phyloP scores from a whole-genome alignment of 2,797 vertebrate species.

The Chaetodon trifasciatus region DNA sequence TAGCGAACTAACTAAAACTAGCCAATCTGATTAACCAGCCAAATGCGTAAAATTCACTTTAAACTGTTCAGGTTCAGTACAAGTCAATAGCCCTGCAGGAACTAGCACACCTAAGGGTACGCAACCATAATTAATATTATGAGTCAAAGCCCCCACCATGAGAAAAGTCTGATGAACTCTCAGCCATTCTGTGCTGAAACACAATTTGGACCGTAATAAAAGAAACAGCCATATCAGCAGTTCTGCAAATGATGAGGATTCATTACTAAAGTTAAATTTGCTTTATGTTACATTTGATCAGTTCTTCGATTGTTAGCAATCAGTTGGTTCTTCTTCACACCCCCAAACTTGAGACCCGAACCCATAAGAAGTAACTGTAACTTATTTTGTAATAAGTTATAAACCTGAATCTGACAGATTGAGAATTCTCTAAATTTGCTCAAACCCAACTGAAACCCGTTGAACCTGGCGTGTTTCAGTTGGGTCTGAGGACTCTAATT shows the following conservation, averaged over 20 bases:
- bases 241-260: not conserved
- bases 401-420: not conserved
- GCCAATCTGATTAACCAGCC: not conserved
- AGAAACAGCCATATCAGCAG: not conserved
- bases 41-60: not conserved
- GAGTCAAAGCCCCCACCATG: too few species aligned
- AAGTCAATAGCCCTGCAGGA: too few species aligned
- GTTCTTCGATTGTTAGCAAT: not conserved
- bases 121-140: too few species aligned
- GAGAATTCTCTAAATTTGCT: not conserved
- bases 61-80: not conserved
- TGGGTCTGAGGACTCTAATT: not conserved
- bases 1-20: not conserved
- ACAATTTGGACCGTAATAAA: not conserved
- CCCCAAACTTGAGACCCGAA: not conserved
- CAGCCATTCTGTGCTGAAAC: too few species aligned
- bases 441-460: not conserved
- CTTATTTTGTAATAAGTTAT: not conserved
- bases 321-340: not conserved
- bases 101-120: too few species aligned
- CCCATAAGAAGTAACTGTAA: not conserved
- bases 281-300: not conserved
- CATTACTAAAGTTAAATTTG: too few species aligned
- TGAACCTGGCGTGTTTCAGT: not conserved
- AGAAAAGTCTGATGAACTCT: too few species aligned